A percentile compares a stretch with the other conserved stretches of the same genome.
Evolutionary conservation across 2,797 vertebrate species (phyloP).

Genomic region (Enteromius treurensis): DNA sequence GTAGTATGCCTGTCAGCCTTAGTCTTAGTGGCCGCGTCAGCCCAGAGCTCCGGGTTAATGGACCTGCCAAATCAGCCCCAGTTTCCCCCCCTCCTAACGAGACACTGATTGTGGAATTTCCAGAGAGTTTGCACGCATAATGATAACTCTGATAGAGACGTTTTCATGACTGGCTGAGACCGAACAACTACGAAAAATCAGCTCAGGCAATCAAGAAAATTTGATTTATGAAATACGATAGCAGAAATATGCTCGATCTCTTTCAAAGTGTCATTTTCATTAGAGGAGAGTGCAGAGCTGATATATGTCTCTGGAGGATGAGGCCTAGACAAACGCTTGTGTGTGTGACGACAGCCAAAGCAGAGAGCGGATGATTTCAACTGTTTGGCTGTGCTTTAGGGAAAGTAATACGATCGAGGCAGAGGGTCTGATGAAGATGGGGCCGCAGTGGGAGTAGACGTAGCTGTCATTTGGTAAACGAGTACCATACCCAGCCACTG

Average conservation of each 20-base stretch:
- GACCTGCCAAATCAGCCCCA: constrained; percentile 74
- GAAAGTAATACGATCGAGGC: constrained; percentile 24
- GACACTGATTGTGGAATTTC: constrained; percentile 76
- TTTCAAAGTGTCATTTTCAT: constrained; percentile 47
- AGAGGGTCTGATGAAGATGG: constrained; percentile 29
- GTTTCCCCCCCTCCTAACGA: constrained; percentile 73
- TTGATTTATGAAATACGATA: constrained; percentile 60
- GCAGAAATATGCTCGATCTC: constrained; percentile 49
- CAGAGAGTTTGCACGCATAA: constrained; percentile 69
- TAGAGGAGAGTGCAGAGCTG: constrained; percentile 40
- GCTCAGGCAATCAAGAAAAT: constrained; percentile 41
- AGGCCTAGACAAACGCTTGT: constrained; percentile 31
- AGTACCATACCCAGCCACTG: constrained; percentile 13
- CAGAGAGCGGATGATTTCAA: constrained; percentile 17
- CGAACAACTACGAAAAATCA: constrained; percentile 39
- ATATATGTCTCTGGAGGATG: constrained; percentile 41
- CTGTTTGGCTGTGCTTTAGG: constrained; percentile 21
- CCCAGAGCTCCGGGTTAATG: constrained; percentile 73
- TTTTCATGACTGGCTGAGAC: constrained; percentile 58
- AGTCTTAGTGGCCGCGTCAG: constrained; percentile 66
- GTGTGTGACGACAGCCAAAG: constrained; percentile 18
- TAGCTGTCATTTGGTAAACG: constrained; percentile 5
- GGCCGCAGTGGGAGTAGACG: constrained; percentile 2
- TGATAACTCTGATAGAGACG: constrained; percentile 64
- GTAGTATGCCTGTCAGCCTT: constrained; percentile 44